Evolutionary conservation across 2,797 vertebrate species (phyloP).

Genomic region (Myotis pilosus): DNA sequence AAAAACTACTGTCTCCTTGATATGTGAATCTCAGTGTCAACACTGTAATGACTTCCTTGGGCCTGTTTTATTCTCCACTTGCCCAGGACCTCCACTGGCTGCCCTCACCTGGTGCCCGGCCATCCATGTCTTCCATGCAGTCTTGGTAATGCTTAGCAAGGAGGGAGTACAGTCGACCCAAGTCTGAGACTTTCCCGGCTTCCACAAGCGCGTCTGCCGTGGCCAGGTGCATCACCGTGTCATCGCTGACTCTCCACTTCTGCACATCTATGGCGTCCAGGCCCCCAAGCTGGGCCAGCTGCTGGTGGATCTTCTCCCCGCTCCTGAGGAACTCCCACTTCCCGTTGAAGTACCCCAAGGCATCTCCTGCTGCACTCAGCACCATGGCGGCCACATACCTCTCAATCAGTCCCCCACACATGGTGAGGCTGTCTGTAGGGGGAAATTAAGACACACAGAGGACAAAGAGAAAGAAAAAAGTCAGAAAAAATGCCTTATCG

Average conservation of each 20-base stretch:
- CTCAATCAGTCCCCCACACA: constrained; percentile 70
- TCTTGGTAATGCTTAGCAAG: constrained; percentile 86
- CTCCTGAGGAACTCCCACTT: constrained; percentile 84
- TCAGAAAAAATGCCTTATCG: background rate
- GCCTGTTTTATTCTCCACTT: background rate
- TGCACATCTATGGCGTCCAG: constrained; percentile 79
- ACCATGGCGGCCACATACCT: constrained; percentile 87
- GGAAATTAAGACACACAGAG: background rate
- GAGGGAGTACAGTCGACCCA: constrained; percentile 78
- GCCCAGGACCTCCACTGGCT: background rate
- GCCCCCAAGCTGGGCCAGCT: constrained; percentile 83
- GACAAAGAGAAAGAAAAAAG: background rate
- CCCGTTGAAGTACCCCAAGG: constrained; percentile 82
- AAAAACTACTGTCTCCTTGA: background rate
- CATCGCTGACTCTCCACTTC: constrained; percentile 86
- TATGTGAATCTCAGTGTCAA: background rate
- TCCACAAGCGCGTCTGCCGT: constrained; percentile 86
- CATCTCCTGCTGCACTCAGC: constrained; percentile 85
- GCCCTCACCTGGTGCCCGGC: constrained; percentile 86
- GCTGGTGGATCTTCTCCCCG: constrained; percentile 83
- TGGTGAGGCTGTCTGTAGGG: background rate
- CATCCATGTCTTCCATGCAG: constrained; percentile 87
- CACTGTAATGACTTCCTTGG: background rate
- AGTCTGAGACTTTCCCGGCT: constrained; percentile 50
- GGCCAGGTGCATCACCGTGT: constrained; percentile 89